Base-by-base conservation (phyloP, 2,888 invertebrate genomes). In the Amblyjoppa fuscipennis region DNA sequence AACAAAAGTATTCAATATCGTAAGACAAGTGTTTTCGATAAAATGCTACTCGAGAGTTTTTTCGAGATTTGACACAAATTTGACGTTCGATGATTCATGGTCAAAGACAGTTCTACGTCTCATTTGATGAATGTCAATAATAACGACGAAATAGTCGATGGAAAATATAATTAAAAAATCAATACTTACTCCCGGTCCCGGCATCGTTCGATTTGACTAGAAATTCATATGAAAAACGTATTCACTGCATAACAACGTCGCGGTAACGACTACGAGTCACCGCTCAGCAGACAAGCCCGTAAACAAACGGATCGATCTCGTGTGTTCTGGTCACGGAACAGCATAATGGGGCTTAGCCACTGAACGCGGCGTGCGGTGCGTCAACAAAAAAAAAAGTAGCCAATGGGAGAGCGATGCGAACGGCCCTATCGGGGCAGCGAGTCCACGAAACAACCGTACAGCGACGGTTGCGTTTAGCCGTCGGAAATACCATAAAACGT, bases 301-400 rank as follows among this genome's bases (percentile, higher is more conserved):
- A 91, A 91, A 91, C 91, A 91, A 91, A 91, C 91, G 88, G 89
- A 91, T 91, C 91, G 89, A 91, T 91, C 84, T 81, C 51, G 49
- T 49, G 25, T 68, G 41, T 25, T 34, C 41, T 31, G 31, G 38
- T 3, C n/a, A 34, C 34, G 34, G 34, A 66, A 20, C 20, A n/a
- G 25, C 38, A n/a, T 38, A 66, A 45, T 45, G 41, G 41, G 41
- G 41, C 11, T 11, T 45, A 45, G 13, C 45, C 45, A 45, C 13
- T 45, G 38, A 66, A 66, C 41, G 53, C 34, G 34, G 34, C 71
- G 38, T 20, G 20, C 53, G n/a, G 16, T 25, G 25, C 25, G 59
- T n/a, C 20, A 56, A 59, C 59, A 59, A 59, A 56, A 25, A n/a
- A 11, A n/a, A 11, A 45, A 41, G 41, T 3, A 45, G n/a, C 53